These are phyloP conservation scores for Sparus aurata DNA, from an alignment of 2,797 vertebrate genomes.

Conservation along the genomic window DNA sequence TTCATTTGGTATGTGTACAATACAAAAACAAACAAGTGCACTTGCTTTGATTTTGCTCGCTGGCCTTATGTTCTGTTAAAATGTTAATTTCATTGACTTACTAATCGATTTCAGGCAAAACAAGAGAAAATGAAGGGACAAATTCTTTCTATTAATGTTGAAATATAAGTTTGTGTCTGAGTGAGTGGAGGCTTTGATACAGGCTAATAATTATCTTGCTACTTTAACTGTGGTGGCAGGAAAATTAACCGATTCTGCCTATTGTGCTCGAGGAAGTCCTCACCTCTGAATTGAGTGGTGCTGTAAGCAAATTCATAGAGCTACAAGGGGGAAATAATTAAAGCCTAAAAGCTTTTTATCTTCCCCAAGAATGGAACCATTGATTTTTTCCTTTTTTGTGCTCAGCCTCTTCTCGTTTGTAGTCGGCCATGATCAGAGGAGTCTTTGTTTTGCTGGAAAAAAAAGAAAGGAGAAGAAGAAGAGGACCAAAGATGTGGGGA, in stretches of 20 bases:
- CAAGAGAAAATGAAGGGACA: background rate
- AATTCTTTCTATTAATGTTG: background rate
- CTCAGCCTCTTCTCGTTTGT: slow-evolving; percentile 68
- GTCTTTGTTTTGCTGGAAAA: slow-evolving; percentile 79
- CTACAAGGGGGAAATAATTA: slow-evolving; percentile 82
- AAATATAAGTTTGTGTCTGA: background rate
- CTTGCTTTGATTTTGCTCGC: background rate
- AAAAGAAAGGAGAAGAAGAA: slow-evolving; percentile 34
- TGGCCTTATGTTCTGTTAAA: background rate
- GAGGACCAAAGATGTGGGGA: slow-evolving; percentile 67
- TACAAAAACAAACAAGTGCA: background rate
- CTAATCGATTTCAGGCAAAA: background rate
- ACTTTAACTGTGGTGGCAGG: slow-evolving; percentile 45
- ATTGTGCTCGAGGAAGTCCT: slow-evolving; percentile 67
- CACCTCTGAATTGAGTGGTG: slow-evolving; percentile 71
- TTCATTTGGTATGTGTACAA: background rate
- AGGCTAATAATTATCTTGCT: slow-evolving; percentile 27
- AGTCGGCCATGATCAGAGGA: slow-evolving; percentile 80
- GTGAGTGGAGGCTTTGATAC: background rate
- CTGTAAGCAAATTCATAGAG: slow-evolving; percentile 80
- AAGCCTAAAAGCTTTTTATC: slow-evolving; percentile 82
- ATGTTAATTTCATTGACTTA: background rate
- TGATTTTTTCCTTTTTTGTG: slow-evolving; percentile 51
- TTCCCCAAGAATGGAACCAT: slow-evolving; percentile 76
- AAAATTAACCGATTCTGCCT: slow-evolving; percentile 63